Percentiles rank a stretch among this genome's conserved stretches.
Conservation (phyloP, 2,797 vertebrate species). For the Eulemur mongoz region DNA sequence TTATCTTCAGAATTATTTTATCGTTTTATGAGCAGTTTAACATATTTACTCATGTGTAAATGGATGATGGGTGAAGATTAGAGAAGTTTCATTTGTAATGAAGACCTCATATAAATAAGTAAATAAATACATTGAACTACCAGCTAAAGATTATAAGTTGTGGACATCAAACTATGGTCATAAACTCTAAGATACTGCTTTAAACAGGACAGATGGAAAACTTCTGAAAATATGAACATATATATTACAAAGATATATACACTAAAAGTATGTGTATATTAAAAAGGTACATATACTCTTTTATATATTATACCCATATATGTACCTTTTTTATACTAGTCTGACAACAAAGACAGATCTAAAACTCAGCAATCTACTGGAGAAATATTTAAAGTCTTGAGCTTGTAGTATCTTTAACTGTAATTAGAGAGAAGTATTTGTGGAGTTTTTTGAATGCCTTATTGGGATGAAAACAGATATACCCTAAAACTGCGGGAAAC, state of each 20-base stretch:
- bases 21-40: conserved; percentile 75
- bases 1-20: conserved; percentile 68
- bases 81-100: conserved; percentile 72
- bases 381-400: conserved; percentile 30
- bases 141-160: conserved; percentile 51
- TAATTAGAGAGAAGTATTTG: not conserved
- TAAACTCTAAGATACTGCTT: not conserved
- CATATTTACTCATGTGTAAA: conserved; percentile 79
- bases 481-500: not conserved
- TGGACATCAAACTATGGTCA: not conserved
- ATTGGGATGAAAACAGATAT: not conserved
- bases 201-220: not conserved
- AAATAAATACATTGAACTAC: not conserved
- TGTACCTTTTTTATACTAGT: not conserved
- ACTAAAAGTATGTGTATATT: not conserved
- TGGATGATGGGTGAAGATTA: conserved; percentile 71
- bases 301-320: not conserved
- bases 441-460: not conserved
- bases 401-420: not conserved
- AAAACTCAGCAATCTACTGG: not conserved
- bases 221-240: not conserved
- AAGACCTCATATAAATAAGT: conserved; percentile 58
- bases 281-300: not conserved
- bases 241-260: not conserved
- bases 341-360: not conserved